Base-by-base conservation (phyloP, 2,113 vertebrate genomes). In the Lates calcarifer region DNA sequence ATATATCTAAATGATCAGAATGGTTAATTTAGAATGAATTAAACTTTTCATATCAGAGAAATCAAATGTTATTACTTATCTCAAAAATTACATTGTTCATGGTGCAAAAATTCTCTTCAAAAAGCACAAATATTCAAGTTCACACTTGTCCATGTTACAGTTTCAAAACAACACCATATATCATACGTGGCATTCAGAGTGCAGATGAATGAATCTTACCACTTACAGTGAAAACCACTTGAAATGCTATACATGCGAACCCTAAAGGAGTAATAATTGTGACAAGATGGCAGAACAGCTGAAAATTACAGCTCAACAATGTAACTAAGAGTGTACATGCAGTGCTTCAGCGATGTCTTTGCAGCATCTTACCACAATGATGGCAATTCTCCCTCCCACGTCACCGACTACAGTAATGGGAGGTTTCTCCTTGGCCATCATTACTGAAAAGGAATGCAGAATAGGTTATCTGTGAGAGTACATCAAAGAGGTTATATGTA, bases 341-440 rank as follows among this genome's bases (percentile, higher is more conserved):
- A 47, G 20, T n/a, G n/a, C 41, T 29, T 57, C 8, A 6, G 14
- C 7, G n/a, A 65, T 33, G 5, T 28, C 41, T 12, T 6, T 6
- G 31, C 15, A 60, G 45, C 12, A 13, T 82, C 97, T 85, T 96
- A 99, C 98, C 95, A 99, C 97, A 64, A 99, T 99, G 83, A 99
- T 99, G 43, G 98, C 98, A 63, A 99, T 99, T 88, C 98, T 96
- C 74, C 98, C 98, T 79, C 98, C 98, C 18, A 99, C 98, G 0
- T 99, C 98, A 92, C 98, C 98, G 0, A 99, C 98, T 11, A 99
- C 98, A 6, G 98, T 99, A 74, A 99, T 99, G 0, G 98, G 98
- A 0, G 98, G 98, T 85, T 99, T 99, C 94, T 99, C 98, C 89
- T 99, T 99, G 90, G 98, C 97, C 96, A 99, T 99, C 98, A 99